These are phyloP conservation scores for Tortricodes alternella DNA, from an alignment of 2,888 invertebrate species.

Conservation along the genomic window DNA sequence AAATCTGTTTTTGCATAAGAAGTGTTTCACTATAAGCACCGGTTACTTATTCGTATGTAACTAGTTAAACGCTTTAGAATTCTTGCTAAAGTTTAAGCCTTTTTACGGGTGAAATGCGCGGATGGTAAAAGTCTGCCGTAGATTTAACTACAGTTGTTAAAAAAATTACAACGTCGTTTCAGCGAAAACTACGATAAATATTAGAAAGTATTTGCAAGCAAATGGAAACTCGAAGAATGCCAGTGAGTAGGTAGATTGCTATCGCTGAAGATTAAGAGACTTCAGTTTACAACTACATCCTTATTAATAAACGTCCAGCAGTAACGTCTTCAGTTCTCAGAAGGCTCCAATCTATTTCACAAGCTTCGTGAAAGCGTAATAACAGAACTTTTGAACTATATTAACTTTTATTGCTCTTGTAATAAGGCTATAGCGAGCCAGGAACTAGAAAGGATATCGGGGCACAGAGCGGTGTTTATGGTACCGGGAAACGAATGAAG, in stretches of 20 bases:
- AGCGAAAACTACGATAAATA: not conserved
- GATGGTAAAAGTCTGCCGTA: too few relatives aligned
- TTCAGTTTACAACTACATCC: slow-evolving; percentile 25
- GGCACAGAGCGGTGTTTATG: slow-evolving; percentile 37
- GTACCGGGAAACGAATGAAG: slow-evolving; percentile 47
- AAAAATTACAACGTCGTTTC: too few relatives aligned
- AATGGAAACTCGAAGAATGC: slow-evolving; percentile 8
- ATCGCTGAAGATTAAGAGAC: slow-evolving; percentile 7
- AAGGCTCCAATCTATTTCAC: slow-evolving; percentile 59
- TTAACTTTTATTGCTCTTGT: slow-evolving; percentile 34
- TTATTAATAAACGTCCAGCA: slow-evolving; percentile 45
- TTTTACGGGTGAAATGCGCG: too few relatives aligned
- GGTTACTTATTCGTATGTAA: too few relatives aligned
- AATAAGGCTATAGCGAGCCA: slow-evolving; percentile 31
- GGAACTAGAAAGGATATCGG: slow-evolving; percentile 39
- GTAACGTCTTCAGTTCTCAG: slow-evolving; percentile 52
- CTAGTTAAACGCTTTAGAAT: too few relatives aligned
- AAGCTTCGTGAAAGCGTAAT: slow-evolving; percentile 52
- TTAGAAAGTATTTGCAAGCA: not conserved
- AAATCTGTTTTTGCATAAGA: too few relatives aligned
- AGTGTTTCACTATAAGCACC: too few relatives aligned
- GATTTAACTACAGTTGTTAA: too few relatives aligned
- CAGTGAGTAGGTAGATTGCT: not conserved
- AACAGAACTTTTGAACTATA: slow-evolving; percentile 34
- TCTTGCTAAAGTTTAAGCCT: too few relatives aligned